Evolutionary conservation across 2,888 invertebrate genomes (phyloP).

Genomic region (Scelioninae gen. 1): DNA sequence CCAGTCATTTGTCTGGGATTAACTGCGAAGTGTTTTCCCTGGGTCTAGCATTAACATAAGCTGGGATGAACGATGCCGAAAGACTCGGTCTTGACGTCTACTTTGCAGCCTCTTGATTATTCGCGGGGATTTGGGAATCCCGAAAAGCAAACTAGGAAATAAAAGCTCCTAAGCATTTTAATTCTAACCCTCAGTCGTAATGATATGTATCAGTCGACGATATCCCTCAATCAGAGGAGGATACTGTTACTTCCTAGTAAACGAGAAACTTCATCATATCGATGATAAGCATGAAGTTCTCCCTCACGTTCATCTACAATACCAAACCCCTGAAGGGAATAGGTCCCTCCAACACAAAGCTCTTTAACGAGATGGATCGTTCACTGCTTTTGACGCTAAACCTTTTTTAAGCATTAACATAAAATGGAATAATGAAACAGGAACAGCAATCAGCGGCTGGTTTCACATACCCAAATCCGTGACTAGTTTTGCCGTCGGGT

Average conservation of each 20-base stretch:
- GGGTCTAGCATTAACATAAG: conserved; percentile 83
- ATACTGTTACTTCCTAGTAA: conserved; percentile 70
- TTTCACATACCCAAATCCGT: background rate
- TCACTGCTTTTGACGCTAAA: conserved; percentile 61
- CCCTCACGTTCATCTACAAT: conserved; percentile 79
- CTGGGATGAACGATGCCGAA: conserved; percentile 83
- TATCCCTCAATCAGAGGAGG: conserved; percentile 60
- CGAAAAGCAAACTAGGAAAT: conserved; percentile 73
- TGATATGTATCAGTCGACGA: conserved; percentile 57
- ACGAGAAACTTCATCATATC: conserved; percentile 79
- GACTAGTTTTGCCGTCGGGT: background rate
- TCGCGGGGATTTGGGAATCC: conserved; percentile 75
- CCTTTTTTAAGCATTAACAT: conserved; percentile 51
- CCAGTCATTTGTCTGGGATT: conserved; percentile 84
- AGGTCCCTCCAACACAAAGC: conserved; percentile 75
- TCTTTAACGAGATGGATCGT: conserved; percentile 81
- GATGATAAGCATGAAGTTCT: conserved; percentile 80
- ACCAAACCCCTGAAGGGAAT: conserved; percentile 70
- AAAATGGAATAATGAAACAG: conserved; percentile 43
- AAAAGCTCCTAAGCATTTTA: background rate
- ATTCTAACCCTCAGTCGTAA: conserved; percentile 12
- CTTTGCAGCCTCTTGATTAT: conserved; percentile 77
- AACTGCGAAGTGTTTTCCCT: conserved; percentile 83
- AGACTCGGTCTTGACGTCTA: background rate
- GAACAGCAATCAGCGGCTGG: conserved; percentile 20